A percentile compares a stretch with the other conserved stretches of the same genome.
phyloP scores from a whole-genome alignment of 2,113 vertebrate genomes.

The Panurus biarmicus region DNA sequence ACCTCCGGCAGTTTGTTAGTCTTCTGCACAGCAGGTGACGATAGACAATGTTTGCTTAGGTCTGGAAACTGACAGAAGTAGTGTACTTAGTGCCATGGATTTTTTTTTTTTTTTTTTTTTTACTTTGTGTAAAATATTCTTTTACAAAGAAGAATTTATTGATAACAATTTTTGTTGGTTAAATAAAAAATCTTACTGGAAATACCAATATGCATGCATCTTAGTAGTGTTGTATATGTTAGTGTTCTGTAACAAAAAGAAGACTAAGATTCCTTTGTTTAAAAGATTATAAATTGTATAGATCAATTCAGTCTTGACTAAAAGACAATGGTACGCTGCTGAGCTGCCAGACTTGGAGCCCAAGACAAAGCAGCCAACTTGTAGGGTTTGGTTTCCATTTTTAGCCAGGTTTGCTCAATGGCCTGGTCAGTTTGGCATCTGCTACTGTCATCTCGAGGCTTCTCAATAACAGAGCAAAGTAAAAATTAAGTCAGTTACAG shows the following conservation, averaged over 20 bases:
- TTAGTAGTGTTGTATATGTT: not conserved
- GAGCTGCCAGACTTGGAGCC: not conserved
- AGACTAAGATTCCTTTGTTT: not conserved
- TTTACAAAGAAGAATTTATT: not conserved
- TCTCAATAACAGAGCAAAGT: not conserved
- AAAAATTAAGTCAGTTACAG: not conserved
- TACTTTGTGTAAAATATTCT: not conserved
- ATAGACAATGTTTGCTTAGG: not conserved
- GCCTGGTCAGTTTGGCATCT: not conserved
- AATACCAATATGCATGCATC: rapidly evolving
- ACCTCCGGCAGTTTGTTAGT: not conserved
- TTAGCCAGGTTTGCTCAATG: not conserved
- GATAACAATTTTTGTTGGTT: not conserved
- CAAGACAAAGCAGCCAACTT: not conserved
- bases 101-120: not conserved
- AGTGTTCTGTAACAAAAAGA: not conserved
- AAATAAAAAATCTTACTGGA: not conserved
- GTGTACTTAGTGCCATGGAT: not conserved
- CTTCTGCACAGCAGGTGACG: not conserved
- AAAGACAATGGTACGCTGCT: not conserved
- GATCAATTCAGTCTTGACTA: not conserved
- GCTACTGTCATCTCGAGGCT: not conserved
- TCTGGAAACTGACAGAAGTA: not conserved
- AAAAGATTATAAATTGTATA: not conserved
- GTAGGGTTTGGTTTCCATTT: not conserved